Evolutionary conservation across 1,140 invertebrate genomes (phyloP), one percentile per base, ranked within the genome.

Genomic region (Eupeodes corollae): DNA sequence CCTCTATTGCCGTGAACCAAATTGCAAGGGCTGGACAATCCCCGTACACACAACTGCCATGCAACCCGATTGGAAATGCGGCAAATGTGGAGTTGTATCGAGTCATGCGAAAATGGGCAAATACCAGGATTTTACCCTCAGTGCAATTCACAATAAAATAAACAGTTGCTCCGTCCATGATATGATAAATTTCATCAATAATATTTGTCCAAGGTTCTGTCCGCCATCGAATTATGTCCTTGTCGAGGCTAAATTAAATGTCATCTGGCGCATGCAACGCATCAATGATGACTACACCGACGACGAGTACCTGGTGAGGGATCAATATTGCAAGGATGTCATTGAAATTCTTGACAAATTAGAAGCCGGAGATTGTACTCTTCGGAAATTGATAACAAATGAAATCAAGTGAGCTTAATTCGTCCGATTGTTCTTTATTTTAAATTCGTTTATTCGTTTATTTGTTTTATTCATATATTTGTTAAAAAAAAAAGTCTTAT

Each of bases 311-410:
- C 52, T 61, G 16, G 61, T 66, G 51, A 58, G 69, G 56, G 59
- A 66, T 52, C 56, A 61, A 12, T 68, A 68, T 44, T 70, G 71
- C 14, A 54, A 61, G 31, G 70, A 73, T 15, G 55, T 73, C 10
- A 47, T 73, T 30, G 54, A 58, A 21, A 58, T 73, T 10, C 42
- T 73, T n/a, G 56, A 69, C 42, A 61, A 60, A 49, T 51, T 73
- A 13, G 57, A 58, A 10, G 62, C 64, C 11, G 71, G 71, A n/a
- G 59, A 69, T 48, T 67, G 65, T 50, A 72, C 70, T 45, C 55
- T 72, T 14, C 69, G 68, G 61, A 71, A 61, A 50, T 55, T 67
- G n/a, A 65, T 67, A 15, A 66, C 52, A 15, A 58, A 60, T 47
- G 59, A 67, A 48, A 67, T 62, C 31, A 54, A 56, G 14, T 42